Conservation (phyloP, 2,797 vertebrate genomes). For the Parauchenoglanis punctatus region DNA sequence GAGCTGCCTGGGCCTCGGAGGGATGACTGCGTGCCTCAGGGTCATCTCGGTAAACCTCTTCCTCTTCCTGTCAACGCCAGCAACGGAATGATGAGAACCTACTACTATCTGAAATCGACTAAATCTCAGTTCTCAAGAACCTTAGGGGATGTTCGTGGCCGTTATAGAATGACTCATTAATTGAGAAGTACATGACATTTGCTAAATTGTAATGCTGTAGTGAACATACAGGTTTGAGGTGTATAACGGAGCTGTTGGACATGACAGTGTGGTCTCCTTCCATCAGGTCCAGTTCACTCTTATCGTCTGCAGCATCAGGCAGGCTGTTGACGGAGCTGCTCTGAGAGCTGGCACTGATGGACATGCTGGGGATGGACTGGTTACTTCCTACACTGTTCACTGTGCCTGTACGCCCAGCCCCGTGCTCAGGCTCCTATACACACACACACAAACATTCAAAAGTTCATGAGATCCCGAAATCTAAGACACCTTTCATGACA, state of each 20-base stretch:
- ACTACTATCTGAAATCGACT: neutral
- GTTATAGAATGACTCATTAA: neutral
- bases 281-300: constrained; percentile 94
- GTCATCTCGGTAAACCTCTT: constrained; percentile 88
- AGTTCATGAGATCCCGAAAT: neutral
- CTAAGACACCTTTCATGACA: neutral
- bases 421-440: constrained; percentile 87
- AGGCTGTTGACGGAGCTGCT: constrained; percentile 99
- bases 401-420: constrained; percentile 89
- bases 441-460: neutral
- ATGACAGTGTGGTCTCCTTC: constrained; percentile 97
- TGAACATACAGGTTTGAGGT: constrained; percentile 84
- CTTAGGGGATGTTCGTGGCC: too few species aligned
- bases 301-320: constrained; percentile 94
- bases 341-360: constrained; percentile 98
- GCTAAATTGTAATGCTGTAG: neutral
- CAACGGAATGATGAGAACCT: neutral
- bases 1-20: constrained; percentile 85
- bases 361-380: constrained; percentile 99
- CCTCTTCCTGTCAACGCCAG: constrained; percentile 77
- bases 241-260: constrained; percentile 99
- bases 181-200: neutral
- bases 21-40: constrained; percentile 80
- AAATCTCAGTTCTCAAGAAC: neutral
- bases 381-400: constrained; percentile 97